Base-by-base conservation (phyloP, 2,113 vertebrate species). In the Polypterus senegalus region DNA sequence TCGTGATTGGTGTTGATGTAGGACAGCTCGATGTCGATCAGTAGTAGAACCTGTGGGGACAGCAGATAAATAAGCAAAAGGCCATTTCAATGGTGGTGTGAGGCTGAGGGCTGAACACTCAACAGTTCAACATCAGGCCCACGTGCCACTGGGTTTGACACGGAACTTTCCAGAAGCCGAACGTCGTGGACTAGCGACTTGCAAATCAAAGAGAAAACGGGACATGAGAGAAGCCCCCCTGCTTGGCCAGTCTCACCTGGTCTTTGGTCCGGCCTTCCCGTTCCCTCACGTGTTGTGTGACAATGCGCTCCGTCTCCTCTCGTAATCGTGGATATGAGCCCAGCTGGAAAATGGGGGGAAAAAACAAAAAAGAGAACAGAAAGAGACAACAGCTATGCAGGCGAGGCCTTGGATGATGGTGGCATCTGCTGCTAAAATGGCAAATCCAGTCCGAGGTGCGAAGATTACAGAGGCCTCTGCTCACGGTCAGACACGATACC, bases 1-100 rank as follows among this genome's bases (percentile, higher is more conserved):
- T 98, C 95, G 1, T 98, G 95, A 80, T 98, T 98, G 9, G 95
- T 98, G 86, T 98, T 98, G 83, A 98, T 97, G 83, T 98, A 98
- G 7, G 93, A 94, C 74, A 95, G 83, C 77, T 98, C 95, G 6
- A 93, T 95, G 82, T 98, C 95, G 11, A 98, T 97, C 71, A 97
- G 83, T 64, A 98, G 83, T 58, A 98, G 89, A 49, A 97, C 89
- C 95, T 98, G 73, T 3, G 69, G 53, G 69, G 55, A 70, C 56
- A 65, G 0, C 0, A 4, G 11, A 5, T 9, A 51, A 51, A 9
- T 6, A 6, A 51, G 49, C 27, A 27, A 27, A 27, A 27, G 27
- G 27, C 27, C 27, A 27, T 27, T 27, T 27, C 27, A 27, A 27
- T 27, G 27, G 27, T 27, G 27, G 27, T 27, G 27, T 27, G 27